phyloP scores from a whole-genome alignment of 2,888 invertebrate genomes.

The Scelioninae gen. 1 region DNA sequence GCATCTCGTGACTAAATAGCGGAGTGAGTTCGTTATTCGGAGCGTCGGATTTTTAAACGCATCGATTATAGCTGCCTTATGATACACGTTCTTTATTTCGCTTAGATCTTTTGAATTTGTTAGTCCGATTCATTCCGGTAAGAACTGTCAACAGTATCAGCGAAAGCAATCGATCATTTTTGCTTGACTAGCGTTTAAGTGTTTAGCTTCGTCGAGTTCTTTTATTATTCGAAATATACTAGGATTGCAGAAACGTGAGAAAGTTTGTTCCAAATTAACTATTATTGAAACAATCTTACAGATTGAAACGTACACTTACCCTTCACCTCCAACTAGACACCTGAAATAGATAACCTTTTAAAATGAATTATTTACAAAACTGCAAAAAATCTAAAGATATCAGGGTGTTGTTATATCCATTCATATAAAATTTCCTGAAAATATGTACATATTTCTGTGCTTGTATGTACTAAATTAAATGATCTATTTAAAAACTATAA shows the following conservation, averaged over 20 bases:
- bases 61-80: constrained; percentile 20
- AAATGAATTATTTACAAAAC: not conserved
- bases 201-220: constrained; percentile 3
- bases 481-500: too few relatives aligned
- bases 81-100: constrained; percentile 16
- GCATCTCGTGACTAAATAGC: constrained; percentile 44
- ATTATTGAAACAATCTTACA: not conserved
- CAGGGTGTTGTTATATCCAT: too few relatives aligned
- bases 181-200: not conserved
- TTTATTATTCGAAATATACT: not conserved
- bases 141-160: constrained; percentile 26
- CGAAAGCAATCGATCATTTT: constrained; percentile 47
- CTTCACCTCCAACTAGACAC: too few relatives aligned
- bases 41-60: constrained; percentile 17
- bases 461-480: too few relatives aligned
- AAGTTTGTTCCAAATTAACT: not conserved
- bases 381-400: not conserved
- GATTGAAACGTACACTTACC: not conserved
- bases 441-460: too few relatives aligned
- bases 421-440: too few relatives aligned
- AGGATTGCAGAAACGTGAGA: constrained; percentile 1
- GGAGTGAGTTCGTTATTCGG: constrained; percentile 50
- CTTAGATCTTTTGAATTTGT: constrained; percentile 28
- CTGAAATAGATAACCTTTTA: too few relatives aligned
- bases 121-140: constrained; percentile 5